Conservation (phyloP, 2,888 invertebrate species). For the Pandemis heparana region DNA sequence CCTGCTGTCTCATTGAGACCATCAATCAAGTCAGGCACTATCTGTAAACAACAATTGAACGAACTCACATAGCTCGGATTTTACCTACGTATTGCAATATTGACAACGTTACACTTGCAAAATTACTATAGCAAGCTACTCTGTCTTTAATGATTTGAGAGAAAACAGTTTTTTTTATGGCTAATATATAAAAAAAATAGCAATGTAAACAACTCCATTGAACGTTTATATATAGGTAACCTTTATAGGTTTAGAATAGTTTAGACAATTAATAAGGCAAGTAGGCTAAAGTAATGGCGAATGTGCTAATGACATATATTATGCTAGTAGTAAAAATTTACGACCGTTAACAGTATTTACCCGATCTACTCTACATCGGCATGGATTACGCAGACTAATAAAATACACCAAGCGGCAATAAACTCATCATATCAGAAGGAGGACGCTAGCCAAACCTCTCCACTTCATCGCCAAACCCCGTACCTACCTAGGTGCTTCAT, state of each 20-base stretch:
- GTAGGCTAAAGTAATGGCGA: background rate
- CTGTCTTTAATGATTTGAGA: background rate
- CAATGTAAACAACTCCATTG: too few relatives aligned
- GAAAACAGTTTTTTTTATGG: background rate
- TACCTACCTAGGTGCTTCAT: slow-evolving; percentile 13
- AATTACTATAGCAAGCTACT: background rate
- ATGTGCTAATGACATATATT: background rate
- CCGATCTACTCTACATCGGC: slow-evolving; percentile 16
- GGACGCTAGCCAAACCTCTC: slow-evolving; percentile 56
- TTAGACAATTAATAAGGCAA: background rate
- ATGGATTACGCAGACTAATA: slow-evolving; percentile 43
- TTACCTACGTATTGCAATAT: background rate
- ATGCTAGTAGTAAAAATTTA: slow-evolving; percentile 1
- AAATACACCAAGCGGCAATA: slow-evolving; percentile 54
- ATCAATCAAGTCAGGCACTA: slow-evolving; percentile 27
- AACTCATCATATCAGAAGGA: slow-evolving; percentile 53
- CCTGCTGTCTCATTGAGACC: slow-evolving; percentile 19
- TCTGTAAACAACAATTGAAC: slow-evolving; percentile 10
- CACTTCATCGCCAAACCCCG: slow-evolving; percentile 37
- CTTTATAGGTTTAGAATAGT: too few relatives aligned
- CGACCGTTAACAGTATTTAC: slow-evolving; percentile 10
- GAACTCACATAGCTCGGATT: background rate
- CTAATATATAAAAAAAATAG: background rate
- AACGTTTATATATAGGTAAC: too few relatives aligned
- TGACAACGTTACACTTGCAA: background rate